These are phyloP conservation scores for Zaprionus obscuricornis DNA, from an alignment of 2,888 invertebrate species.

Conservation along the genomic window DNA sequence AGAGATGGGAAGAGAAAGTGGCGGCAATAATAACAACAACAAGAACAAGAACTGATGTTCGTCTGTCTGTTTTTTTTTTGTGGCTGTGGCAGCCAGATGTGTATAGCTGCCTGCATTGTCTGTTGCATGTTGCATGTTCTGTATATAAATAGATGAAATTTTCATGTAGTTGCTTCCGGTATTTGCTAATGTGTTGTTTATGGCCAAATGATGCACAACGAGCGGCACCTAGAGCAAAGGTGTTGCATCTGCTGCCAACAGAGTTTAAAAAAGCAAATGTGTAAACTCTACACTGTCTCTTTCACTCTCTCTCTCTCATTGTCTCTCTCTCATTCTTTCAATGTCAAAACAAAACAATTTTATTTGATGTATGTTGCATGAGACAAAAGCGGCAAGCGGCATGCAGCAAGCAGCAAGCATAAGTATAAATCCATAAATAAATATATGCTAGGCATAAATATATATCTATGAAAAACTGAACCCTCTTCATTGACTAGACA, in stretches of 20 bases:
- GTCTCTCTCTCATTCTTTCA: no score
- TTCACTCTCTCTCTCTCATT: no score
- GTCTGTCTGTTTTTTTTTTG: conserved; percentile 9
- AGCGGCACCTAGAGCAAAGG: conserved; percentile 39
- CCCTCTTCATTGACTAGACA: no score
- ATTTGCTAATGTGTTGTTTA: conserved; percentile 51
- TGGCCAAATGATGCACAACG: conserved; percentile 43
- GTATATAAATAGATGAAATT: conserved; percentile 44
- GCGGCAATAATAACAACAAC: no score
- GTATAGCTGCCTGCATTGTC: conserved; percentile 43
- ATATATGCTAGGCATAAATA: no score
- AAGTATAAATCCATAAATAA: no score
- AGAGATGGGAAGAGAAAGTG: no score
- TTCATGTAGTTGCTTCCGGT: conserved; percentile 36
- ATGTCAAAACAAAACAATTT: no score
- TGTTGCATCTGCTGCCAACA: conserved; percentile 30
- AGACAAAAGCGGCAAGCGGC: no score
- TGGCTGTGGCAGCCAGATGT: conserved; percentile 56
- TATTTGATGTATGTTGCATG: no score
- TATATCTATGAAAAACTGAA: no score
- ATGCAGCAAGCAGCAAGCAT: no score
- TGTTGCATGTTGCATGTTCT: background rate
- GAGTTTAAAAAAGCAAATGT: background rate
- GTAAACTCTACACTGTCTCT: background rate
- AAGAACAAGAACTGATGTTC: background rate